Base-by-base conservation (phyloP, 2,797 vertebrate species). In the Thripadectes ignobilis region DNA sequence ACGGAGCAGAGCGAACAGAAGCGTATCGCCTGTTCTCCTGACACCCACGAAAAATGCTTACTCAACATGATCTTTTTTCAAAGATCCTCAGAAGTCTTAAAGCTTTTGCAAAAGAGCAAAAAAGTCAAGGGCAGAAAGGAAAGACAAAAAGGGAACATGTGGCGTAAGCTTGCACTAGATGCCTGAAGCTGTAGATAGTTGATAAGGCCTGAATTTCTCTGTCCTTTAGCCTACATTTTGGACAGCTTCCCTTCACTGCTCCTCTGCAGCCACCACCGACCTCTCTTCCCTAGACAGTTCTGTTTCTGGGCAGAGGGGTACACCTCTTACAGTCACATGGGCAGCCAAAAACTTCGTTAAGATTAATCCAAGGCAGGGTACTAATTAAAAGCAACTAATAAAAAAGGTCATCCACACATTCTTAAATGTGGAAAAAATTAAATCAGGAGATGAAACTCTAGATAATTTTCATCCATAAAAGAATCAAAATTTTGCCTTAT, bases 101-200 rank as follows among this genome's bases (percentile, higher is more conserved):
- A 80, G 38, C 22, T 94, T 88, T 95, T 88, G 87, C 85, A 88
- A 76, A 79, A 95, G 24, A 85, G 43, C 63, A 92, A 85, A 88
- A 87, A 72, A 43, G 20, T 62, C 34, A 84, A 45, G 23, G 39
- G 36, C 61, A 46, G 61, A 75, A 89, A 79, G 68, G 73, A 94
- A 89, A 85, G 72, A 65, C 72, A 22, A 81, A 95, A 94, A 89
- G 39, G 80, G 88, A 96, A 91, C 54, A 41, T 54, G 36, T 71
- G 73, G n/a, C 57, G 26, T 51, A 65, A 69, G 55, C 55, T 86
- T 81, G 41, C 62, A 23, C 75, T 78, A 66, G 48, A 80, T 9
- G 7, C 19, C 38, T 1, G 4, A 67, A 59, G 39, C 73, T 81
- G 73, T 34, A 88, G 32, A 89, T 17, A 86, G 88, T 88, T 81